Evolutionary conservation across 2,797 vertebrate genomes (phyloP).

Genomic region (Dendrocincla fuliginosa): DNA sequence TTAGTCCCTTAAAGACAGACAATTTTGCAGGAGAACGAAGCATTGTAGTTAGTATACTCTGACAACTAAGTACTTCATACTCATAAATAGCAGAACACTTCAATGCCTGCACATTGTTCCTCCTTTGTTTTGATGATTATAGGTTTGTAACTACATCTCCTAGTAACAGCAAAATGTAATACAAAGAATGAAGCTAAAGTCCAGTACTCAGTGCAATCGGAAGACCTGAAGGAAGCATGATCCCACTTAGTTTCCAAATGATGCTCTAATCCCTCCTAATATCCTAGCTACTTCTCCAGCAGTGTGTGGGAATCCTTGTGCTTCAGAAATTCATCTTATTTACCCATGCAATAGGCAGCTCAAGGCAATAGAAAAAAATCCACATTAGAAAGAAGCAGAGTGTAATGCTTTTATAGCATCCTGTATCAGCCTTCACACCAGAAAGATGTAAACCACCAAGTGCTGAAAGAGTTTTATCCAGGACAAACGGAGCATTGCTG

Average conservation of each 20-base stretch:
- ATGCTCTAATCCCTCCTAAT: constrained; percentile 20
- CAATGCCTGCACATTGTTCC: background rate
- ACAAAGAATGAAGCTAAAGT: background rate
- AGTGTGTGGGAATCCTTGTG: background rate
- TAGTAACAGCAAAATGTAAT: background rate
- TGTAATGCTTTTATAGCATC: constrained; percentile 46
- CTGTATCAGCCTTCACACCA: constrained; percentile 51
- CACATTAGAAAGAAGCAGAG: background rate
- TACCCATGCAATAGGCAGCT: constrained; percentile 26
- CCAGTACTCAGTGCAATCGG: background rate
- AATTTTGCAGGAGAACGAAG: background rate
- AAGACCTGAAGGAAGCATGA: background rate
- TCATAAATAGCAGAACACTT: background rate
- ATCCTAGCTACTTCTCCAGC: background rate
- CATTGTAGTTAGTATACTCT: background rate
- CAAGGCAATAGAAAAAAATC: constrained; percentile 41
- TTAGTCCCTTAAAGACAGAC: background rate
- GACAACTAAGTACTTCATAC: background rate
- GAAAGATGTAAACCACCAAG: constrained; percentile 62
- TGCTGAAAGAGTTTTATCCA: constrained; percentile 30
- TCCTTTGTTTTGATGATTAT: background rate
- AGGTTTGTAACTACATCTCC: background rate
- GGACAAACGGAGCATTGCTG: constrained; percentile 54
- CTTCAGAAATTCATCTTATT: constrained; percentile 40
- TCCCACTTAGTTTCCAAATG: background rate